Percentiles rank a stretch among this genome's conserved stretches.
These are phyloP conservation scores for Drosophila testacea DNA, from an alignment of 2,888 invertebrate genomes.

Conservation along the genomic window DNA sequence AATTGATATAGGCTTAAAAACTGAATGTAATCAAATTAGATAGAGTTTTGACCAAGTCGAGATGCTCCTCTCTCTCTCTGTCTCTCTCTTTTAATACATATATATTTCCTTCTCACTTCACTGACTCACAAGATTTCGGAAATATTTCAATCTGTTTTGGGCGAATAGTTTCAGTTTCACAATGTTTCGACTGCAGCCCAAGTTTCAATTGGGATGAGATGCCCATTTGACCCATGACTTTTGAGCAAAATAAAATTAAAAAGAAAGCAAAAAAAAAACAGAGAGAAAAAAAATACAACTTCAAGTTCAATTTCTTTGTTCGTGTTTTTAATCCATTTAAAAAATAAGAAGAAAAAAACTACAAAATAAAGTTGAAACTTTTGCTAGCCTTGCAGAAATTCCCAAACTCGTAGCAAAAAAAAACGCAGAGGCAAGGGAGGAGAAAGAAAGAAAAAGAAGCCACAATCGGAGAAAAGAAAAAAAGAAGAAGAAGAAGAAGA, in stretches of 20 bases:
- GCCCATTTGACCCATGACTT: slow-evolving; percentile 47
- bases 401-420: slow-evolving; percentile 23
- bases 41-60: background rate
- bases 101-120: background rate
- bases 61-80: background rate
- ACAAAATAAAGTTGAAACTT: slow-evolving; percentile 61
- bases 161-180: slow-evolving; percentile 20
- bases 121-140: background rate
- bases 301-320: slow-evolving; percentile 69
- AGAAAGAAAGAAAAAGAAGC: slow-evolving; percentile 2
- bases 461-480: slow-evolving; percentile 5
- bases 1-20: background rate
- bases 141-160: slow-evolving; percentile 17
- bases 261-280: slow-evolving; percentile 1
- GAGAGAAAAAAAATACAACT: slow-evolving; percentile 42
- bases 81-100: no score
- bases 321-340: slow-evolving; percentile 58
- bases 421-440: background rate
- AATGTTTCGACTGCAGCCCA: background rate
- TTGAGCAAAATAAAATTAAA: slow-evolving; percentile 7
- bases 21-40: slow-evolving; percentile 1
- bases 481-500: background rate
- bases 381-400: slow-evolving; percentile 59
- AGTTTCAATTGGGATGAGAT: background rate
- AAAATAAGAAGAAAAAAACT: slow-evolving; percentile 31